Evolutionary conservation across 2,888 invertebrate genomes (phyloP).

Genomic region (Kryphioiulus occultus): DNA sequence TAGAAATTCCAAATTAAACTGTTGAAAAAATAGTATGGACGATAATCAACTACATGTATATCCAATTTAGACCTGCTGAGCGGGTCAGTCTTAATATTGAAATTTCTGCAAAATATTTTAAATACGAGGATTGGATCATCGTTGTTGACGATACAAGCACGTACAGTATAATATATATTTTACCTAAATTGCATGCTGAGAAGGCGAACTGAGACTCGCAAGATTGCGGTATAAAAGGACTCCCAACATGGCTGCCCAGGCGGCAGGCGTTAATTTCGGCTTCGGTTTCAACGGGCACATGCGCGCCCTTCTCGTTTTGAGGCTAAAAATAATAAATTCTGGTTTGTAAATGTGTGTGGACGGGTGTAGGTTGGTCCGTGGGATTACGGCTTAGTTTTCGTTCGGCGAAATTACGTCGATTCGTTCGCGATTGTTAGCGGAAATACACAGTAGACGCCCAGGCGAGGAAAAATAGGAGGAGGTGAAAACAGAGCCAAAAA

Average conservation of each 20-base stretch:
- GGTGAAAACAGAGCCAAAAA: neutral
- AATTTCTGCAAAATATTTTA: no score
- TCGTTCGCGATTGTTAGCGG: neutral
- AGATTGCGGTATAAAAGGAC: neutral
- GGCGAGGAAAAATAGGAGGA: no score
- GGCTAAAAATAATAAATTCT: neutral
- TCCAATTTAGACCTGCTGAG: no score
- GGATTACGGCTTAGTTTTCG: neutral
- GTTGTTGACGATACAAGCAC: no score
- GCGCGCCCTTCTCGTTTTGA: neutral
- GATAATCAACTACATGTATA: no score
- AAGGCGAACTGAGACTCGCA: no score
- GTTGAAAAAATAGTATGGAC: no score
- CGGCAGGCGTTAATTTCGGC: neutral
- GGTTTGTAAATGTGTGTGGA: neutral
- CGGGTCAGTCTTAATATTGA: no score
- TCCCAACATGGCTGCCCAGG: neutral
- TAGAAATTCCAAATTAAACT: no score
- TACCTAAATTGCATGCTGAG: neutral
- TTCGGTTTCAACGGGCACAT: neutral
- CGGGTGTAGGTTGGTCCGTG: neutral
- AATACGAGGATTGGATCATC: no score
- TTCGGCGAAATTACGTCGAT: neutral
- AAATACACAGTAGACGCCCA: no score
- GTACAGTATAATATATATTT: neutral